phyloP scores from a whole-genome alignment of 2,888 invertebrate species.

The Camptogramma bilineatum region DNA sequence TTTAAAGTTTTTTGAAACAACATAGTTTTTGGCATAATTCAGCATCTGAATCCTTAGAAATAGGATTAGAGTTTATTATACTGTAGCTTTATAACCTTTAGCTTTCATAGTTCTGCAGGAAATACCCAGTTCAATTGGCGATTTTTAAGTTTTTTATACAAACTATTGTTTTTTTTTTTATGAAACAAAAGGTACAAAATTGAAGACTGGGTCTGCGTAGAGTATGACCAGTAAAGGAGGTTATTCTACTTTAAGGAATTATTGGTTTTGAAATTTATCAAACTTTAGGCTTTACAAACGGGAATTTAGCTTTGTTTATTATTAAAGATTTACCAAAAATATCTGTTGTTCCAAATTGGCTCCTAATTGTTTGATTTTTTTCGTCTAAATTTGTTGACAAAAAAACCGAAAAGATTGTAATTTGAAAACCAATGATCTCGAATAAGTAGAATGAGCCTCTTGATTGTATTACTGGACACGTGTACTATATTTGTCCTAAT shows the following conservation, averaged over 20 bases:
- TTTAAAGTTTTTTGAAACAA: not conserved
- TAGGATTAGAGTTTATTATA: conserved; percentile 16
- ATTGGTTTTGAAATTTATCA: not conserved
- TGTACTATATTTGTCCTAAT: not conserved
- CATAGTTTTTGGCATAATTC: not conserved
- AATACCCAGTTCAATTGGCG: not conserved
- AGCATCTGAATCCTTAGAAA: conserved; percentile 1
- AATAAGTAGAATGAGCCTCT: not conserved
- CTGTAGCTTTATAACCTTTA: conserved; percentile 10
- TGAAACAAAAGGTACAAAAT: not conserved
- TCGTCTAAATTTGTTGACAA: too few relatives aligned
- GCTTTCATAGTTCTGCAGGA: conserved; percentile 5
- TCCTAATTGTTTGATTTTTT: too few relatives aligned
- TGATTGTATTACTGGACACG: not conserved
- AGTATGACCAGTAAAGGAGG: not conserved
- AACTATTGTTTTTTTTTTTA: not conserved
- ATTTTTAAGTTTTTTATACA: not conserved
- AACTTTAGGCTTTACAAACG: not conserved
- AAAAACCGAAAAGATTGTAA: not conserved
- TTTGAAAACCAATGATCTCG: not conserved
- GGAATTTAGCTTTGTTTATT: too few relatives aligned
- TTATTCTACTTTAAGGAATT: not conserved
- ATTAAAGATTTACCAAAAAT: too few relatives aligned
- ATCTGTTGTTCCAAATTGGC: too few relatives aligned
- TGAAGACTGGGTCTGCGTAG: not conserved